A percentile compares a stretch with the other conserved stretches of the same genome.
phyloP scores from a whole-genome alignment of 2,797 vertebrate species.

The Muraenolepis orangiensis region DNA sequence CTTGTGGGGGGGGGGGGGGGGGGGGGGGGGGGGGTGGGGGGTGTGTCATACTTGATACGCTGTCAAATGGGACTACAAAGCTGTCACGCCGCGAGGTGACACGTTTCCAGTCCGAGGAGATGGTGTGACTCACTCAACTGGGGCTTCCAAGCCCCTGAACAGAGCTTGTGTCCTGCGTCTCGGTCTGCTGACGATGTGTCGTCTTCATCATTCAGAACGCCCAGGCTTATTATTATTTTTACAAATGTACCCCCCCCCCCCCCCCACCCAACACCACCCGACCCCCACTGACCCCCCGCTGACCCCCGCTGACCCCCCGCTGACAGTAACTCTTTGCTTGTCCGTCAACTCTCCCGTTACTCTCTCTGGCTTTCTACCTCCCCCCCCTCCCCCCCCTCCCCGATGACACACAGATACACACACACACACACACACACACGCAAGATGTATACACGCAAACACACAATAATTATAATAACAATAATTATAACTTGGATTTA shows the following conservation, averaged over 20 bases:
- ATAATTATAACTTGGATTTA: no score
- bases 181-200: slow-evolving; percentile 10
- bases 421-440: no score
- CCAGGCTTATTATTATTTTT: not conserved
- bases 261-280: no score
- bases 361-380: no score
- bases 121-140: not conserved
- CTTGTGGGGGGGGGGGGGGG: no score
- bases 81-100: not conserved
- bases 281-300: no score
- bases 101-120: not conserved
- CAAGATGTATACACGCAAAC: no score
- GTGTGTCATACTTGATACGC: not conserved
- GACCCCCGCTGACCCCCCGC: no score
- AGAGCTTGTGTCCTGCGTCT: not conserved
- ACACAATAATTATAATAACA: no score
- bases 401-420: no score
- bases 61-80: not conserved
- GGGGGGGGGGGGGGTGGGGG: no score
- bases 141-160: not conserved
- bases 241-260: not conserved
- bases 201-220: not conserved
- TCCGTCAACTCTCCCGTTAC: not conserved
- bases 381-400: no score
- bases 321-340: not conserved